These are phyloP conservation scores for Aldabrachelys gigantea DNA, from an alignment of 2,113 vertebrate species.

Conservation along the genomic window DNA sequence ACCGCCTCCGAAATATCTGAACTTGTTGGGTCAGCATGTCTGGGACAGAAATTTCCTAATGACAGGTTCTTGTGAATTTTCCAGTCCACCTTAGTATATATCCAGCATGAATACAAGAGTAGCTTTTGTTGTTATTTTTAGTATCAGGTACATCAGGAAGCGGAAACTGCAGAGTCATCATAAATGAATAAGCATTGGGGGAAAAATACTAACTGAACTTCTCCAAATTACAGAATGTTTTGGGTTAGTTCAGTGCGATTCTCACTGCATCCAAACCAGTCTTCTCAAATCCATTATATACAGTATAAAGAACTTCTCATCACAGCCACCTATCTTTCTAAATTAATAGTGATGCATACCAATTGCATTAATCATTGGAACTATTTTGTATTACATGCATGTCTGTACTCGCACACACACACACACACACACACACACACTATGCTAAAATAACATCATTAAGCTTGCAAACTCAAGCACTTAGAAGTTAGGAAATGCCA, in stretches of 20 bases:
- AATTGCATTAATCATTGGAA: too few species aligned
- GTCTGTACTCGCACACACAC: too few species aligned
- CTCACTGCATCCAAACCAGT: background rate
- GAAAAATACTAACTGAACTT: background rate
- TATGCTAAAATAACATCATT: background rate
- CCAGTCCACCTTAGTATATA: too few species aligned
- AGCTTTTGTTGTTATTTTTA: too few species aligned
- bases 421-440: background rate
- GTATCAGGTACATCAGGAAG: background rate
- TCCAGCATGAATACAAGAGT: too few species aligned
- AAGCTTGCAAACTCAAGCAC: background rate
- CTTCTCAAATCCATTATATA: background rate
- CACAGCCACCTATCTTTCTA: background rate
- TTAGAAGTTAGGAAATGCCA: background rate
- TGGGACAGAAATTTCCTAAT: background rate
- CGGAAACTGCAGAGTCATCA: background rate
- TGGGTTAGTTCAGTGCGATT: background rate
- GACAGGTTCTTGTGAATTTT: too few species aligned
- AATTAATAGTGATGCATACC: background rate
- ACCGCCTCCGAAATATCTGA: background rate
- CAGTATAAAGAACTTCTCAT: background rate
- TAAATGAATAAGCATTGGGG: background rate
- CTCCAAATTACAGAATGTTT: background rate
- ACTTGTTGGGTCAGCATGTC: background rate
- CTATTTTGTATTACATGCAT: too few species aligned